These are phyloP conservation scores for Lasaia peninsularis DNA, from an alignment of 1,140 invertebrate species.

Conservation along the genomic window DNA sequence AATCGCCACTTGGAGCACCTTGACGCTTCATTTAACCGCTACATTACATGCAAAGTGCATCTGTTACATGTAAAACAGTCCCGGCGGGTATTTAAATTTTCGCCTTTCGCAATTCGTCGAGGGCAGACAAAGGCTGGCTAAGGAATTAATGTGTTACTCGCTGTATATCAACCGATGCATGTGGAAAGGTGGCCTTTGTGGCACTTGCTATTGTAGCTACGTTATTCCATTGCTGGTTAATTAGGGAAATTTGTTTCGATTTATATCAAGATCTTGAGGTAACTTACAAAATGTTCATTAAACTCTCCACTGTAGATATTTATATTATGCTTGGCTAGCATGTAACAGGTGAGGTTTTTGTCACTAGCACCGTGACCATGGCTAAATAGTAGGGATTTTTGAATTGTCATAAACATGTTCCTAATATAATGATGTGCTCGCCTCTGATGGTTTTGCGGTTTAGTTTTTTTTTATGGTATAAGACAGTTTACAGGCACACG, in stretches of 20 bases:
- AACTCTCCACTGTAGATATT: no score
- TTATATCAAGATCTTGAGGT: background rate
- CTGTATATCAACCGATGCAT: slow-evolving; percentile 52
- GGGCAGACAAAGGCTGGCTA: slow-evolving; percentile 65
- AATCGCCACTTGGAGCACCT: slow-evolving; percentile 31
- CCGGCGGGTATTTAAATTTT: slow-evolving; percentile 72
- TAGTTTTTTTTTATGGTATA: no score
- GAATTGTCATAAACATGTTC: no score
- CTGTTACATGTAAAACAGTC: slow-evolving; percentile 74
- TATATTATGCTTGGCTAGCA: no score
- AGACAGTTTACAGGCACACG: no score
- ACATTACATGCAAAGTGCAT: slow-evolving; percentile 72
- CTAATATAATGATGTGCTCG: no score
- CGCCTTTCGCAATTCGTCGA: slow-evolving; percentile 70
- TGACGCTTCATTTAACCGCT: slow-evolving; percentile 65
- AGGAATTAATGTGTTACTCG: slow-evolving; percentile 59
- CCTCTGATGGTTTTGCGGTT: no score
- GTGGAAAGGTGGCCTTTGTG: slow-evolving; percentile 19
- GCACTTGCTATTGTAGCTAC: background rate
- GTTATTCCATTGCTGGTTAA: slow-evolving; percentile 7
- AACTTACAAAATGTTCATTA: no score
- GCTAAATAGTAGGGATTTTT: no score
- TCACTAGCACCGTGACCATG: no score
- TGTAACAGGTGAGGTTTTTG: no score
- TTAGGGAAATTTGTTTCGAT: background rate